Conservation (phyloP, 2,888 invertebrate genomes). For the Himalopsyche anomala region DNA sequence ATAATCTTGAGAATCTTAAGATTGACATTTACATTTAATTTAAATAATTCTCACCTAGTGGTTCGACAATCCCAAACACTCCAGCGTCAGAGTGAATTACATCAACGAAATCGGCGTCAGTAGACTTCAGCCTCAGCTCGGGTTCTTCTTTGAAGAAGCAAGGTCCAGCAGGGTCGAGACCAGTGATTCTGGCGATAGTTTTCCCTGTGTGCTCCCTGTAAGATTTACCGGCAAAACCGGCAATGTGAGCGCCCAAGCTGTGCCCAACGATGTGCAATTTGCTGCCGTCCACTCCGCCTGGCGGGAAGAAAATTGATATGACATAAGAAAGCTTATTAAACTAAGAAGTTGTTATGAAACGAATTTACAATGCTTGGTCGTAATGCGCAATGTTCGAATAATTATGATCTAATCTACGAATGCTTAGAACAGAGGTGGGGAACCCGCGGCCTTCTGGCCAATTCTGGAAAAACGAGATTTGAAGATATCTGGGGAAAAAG, state of each 20-base stretch:
- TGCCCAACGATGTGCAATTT: slow-evolving; percentile 59
- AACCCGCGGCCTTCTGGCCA: too few relatives aligned
- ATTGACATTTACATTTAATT: not conserved
- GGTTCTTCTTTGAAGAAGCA: slow-evolving; percentile 64
- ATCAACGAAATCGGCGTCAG: slow-evolving; percentile 62
- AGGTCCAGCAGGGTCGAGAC: slow-evolving; percentile 64
- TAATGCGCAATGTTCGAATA: too few relatives aligned
- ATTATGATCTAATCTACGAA: too few relatives aligned
- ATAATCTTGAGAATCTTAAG: not conserved
- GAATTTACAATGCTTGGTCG: too few relatives aligned
- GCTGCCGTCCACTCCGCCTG: slow-evolving; percentile 54
- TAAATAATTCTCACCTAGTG: slow-evolving; percentile 51
- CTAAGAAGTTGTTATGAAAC: too few relatives aligned
- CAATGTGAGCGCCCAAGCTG: slow-evolving; percentile 62
- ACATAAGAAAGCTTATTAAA: too few relatives aligned
- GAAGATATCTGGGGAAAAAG: too few relatives aligned
- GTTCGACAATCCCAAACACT: slow-evolving; percentile 53
- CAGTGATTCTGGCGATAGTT: slow-evolving; percentile 53
- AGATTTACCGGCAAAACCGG: slow-evolving; percentile 60
- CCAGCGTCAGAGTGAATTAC: slow-evolving; percentile 62
- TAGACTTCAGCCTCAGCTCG: slow-evolving; percentile 45
- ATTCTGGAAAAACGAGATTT: too few relatives aligned
- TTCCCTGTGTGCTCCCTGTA: slow-evolving; percentile 61
- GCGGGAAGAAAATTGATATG: not conserved
- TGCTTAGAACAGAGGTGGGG: too few relatives aligned